Evolutionary conservation across 2,888 invertebrate genomes (phyloP), one percentile per base, ranked within the genome.

Genomic region (Noctuana brunneofusca): DNA sequence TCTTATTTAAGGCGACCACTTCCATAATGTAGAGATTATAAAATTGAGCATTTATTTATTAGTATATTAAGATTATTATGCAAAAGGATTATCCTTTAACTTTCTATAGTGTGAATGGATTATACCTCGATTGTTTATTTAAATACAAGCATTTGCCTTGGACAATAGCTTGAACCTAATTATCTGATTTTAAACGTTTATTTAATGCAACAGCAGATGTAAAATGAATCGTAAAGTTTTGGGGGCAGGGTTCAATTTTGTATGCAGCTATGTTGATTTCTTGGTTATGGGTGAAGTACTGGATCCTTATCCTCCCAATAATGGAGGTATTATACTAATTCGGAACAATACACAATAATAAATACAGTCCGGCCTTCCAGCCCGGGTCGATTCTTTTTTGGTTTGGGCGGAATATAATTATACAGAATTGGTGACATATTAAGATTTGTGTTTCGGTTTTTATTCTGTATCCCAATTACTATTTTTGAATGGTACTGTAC

Each of bases 241-340:
- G n/a, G 12, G 3, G 5, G 6, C 38, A 38, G 5, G 4, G 38
- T 14, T 38, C 14, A 38, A 38, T 38, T 14, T 38, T 1, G 38
- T 14, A 38, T 38, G 38, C 11, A 43, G 9, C 9, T 18, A 18
- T 18, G 18, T 18, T 20, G 9, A 43, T 43, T 43, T 16, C 0
- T 27, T 27, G 8, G 3, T 27, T 27, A 27, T 27, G 3, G 14
- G n/a, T 16, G 18, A 5, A 18, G 43, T 18, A 18, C 16, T 18
- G 16, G 2, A 9, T 43, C 16, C 14, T 16, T 43, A 18, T 43
- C 18, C 43, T 18, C 9, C 18, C 43, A 43, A 11, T 18, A 14
- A 43, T 43, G 43, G 18, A 53, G 53, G 59, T 59, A 53, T 59
- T 59, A 53, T 54, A 60, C 53, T 53, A 46, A 60, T 60, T 46